Percentiles rank a stretch among this genome's conserved stretches.
Evolutionary conservation across 2,888 invertebrate species (phyloP).

Genomic region (Zele albiditarsus): DNA sequence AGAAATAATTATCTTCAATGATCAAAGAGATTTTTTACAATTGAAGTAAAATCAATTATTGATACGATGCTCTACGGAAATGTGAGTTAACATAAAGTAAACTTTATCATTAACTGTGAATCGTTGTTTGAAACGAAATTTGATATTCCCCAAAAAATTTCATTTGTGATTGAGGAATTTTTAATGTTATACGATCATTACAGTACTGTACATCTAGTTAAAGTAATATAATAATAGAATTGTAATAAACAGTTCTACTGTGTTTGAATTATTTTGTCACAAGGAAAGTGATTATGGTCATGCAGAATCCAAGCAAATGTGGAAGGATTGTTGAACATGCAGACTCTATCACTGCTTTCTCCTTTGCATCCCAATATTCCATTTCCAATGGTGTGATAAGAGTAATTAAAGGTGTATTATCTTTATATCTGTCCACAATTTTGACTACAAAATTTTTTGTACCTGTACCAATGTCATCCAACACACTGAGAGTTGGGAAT

Average conservation of each 20-base stretch:
- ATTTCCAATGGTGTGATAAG: background rate
- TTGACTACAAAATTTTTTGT: background rate
- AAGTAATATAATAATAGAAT: background rate
- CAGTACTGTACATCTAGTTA: no score
- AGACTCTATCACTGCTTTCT: background rate
- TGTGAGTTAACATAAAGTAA: no score
- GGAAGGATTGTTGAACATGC: background rate
- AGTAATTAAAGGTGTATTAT: background rate
- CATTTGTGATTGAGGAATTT: no score
- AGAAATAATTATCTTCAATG: no score
- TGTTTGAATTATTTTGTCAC: background rate
- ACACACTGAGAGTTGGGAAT: constrained; percentile 35
- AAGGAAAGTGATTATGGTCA: background rate
- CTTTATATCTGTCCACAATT: background rate
- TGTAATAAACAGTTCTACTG: background rate
- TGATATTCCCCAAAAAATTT: no score
- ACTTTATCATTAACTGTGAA: no score
- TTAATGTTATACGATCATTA: no score
- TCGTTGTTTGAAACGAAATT: no score
- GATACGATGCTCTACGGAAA: no score
- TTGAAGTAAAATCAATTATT: no score
- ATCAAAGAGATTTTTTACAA: no score
- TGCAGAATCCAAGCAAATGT: background rate
- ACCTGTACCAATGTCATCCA: background rate
- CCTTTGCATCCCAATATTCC: background rate